These are phyloP conservation scores for Enteromius fasciolatus DNA, from an alignment of 2,797 vertebrate species.

Conservation along the genomic window DNA sequence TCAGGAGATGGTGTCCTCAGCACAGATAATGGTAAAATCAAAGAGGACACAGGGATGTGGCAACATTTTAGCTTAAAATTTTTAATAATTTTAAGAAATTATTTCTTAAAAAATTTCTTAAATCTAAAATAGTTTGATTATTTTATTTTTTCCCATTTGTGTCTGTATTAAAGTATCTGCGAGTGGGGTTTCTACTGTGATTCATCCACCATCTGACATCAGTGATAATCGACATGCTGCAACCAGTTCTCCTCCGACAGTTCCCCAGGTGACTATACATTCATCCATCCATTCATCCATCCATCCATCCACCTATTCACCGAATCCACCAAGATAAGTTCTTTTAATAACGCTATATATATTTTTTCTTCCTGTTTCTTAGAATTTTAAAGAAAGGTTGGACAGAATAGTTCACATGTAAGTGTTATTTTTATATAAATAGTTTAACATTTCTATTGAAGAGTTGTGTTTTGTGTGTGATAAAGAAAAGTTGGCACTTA, in stretches of 20 bases:
- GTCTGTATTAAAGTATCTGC: slow-evolving; percentile 13
- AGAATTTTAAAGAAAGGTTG: slow-evolving; percentile 81
- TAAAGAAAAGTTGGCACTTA: background rate
- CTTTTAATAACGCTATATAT: background rate
- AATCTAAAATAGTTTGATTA: background rate
- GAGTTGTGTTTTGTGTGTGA: background rate
- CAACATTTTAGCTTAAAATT: background rate
- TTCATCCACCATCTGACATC: background rate
- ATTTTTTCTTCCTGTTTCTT: slow-evolving; percentile 62
- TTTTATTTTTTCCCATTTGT: background rate
- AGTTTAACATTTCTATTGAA: background rate
- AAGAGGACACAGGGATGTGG: slow-evolving; percentile 25
- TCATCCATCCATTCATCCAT: background rate
- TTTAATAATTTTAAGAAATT: background rate
- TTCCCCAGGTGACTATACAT: slow-evolving; percentile 13
- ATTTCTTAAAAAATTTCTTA: background rate
- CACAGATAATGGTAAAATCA: background rate
- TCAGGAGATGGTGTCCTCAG: background rate
- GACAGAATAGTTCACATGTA: slow-evolving; percentile 88
- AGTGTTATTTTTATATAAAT: slow-evolving; percentile 67
- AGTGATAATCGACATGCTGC: background rate
- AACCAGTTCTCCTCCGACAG: background rate
- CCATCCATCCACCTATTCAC: background rate
- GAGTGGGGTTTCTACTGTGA: background rate
- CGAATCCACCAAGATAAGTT: background rate